Base-by-base conservation (phyloP, 1,140 invertebrate genomes). In the Eupeodes corollae region DNA sequence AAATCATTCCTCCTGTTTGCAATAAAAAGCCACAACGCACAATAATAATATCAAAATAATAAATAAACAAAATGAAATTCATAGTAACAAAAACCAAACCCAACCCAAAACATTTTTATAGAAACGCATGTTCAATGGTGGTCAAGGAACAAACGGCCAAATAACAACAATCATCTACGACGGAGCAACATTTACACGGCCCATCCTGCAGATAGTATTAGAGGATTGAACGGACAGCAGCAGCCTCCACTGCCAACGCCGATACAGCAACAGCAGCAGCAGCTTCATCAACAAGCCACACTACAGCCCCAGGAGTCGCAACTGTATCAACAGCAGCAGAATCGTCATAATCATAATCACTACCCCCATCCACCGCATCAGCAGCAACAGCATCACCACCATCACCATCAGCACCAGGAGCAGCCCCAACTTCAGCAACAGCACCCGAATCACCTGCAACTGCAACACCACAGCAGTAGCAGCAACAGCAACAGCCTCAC, bases 61-160 rank as follows among this genome's bases (percentile, higher is more conserved):
- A 18, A 21, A 31, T 49, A 35, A 38, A n/a, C 3, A 14, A 16
- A 38, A 38, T 16, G 11, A 6, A 5, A n/a, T 6, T 38, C 3
- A 38, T 5, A 38, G 6, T 16, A 38, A 3, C 35, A 38, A 38
- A 38, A n/a, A 5, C n/a, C 16, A 16, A 14, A 38, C 35, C 35
- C n/a, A 38, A n/a, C 35, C 10, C 33, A 35, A 11, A 26, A 31
- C 31, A 16, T 37, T 37, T 38, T 18, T 32, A 47, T 53, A 65
- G 63, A 65, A 49, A 66, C 63, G 42, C 63, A 66, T 48, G 63
- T 66, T 45, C 63, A 66, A 46, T 66, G 63, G 63, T 66, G 63
- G 63, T 66, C 63, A 37, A 63, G 63, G 40, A 66, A 66, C 51
- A 66, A 66, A 35, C 63, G 63, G 47, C 54, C 63, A 47, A 63